phyloP scores from a whole-genome alignment of 2,113 vertebrate genomes.

The Ceyx margarethae region DNA sequence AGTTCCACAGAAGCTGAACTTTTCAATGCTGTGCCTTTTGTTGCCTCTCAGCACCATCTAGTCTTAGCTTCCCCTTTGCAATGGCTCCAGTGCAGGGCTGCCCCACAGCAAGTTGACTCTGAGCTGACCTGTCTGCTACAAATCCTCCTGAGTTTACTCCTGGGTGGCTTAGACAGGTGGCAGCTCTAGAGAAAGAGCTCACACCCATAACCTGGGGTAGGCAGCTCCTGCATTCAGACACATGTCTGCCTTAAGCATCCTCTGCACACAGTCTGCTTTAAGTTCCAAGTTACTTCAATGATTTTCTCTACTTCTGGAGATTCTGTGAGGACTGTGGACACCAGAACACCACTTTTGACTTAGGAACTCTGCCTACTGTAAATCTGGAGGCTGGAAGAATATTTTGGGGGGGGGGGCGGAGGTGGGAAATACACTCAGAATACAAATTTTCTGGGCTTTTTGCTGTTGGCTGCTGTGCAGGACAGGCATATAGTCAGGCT shows the following conservation, averaged over 20 bases:
- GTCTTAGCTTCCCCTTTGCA: not conserved
- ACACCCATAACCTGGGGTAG: not conserved
- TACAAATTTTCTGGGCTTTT: not conserved
- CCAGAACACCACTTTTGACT: not conserved
- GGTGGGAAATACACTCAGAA: not conserved
- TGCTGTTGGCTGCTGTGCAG: not conserved
- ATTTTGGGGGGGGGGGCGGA: not conserved
- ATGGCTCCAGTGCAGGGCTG: not conserved
- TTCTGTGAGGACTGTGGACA: not conserved
- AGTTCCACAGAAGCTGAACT: not conserved
- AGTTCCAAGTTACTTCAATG: not conserved
- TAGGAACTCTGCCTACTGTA: fast-evolving
- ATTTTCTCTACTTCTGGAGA: not conserved
- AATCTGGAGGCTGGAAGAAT: not conserved
- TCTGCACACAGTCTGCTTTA: not conserved
- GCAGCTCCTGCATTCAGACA: not conserved
- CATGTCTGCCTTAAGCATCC: fast-evolving
- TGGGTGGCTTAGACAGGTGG: not conserved
- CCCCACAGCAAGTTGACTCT: fast-evolving
- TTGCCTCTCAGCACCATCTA: fast-evolving
- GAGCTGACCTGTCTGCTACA: not conserved
- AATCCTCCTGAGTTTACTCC: not conserved
- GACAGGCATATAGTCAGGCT: not conserved
- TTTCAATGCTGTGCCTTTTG: not conserved
- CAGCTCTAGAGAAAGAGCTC: not conserved